Base-by-base conservation (phyloP, 1,140 invertebrate genomes). In the Hypothenemus hampei region DNA sequence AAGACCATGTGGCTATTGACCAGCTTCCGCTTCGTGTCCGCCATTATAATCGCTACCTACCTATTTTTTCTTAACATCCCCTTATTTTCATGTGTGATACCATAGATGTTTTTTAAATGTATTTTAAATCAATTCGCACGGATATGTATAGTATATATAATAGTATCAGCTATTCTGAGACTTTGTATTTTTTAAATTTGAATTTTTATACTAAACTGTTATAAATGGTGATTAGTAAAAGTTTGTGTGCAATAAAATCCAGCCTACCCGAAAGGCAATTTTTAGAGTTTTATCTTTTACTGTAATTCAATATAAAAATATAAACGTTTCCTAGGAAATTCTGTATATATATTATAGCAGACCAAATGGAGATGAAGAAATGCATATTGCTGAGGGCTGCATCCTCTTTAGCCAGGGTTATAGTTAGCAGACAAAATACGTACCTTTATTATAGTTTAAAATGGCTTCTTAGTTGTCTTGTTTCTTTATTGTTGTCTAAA, bases 121-220 rank as follows among this genome's bases (percentile, higher is more conserved):
- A 68, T 69, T n/a, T n/a, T 67, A 66, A 70, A 67, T 61, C 49
- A 69, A 70, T 67, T 57, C 69, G 65, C 69, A 70, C 67, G 68
- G 67, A 70, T 69, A 69, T 70, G 67, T 70, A 70, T 70, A 70
- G 65, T 68, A 66, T 70, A 68, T 57, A 62, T 70, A 65, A 66
- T 69, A 70, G 66, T 70, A 69, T 69, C 68, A 67, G 69, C 68
- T 71, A 71, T 69, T 71, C 65, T 70, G 66, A 70, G 67, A 69
- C 67, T 70, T 69, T 71, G 69, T 70, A 71, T 71, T 70, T 71
- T 71, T 71, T 70, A 69, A 71, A 71, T 71, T 71, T 71, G 69
- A 71, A 71, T 70, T 71, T 71, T 71, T 71, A 71, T 71, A 71
- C 69, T 71, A 69, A 71, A 69, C 68, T 71, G 68, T 71, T 71